A percentile compares a stretch with the other conserved stretches of the same genome.
Evolutionary conservation across 2,113 vertebrate genomes (phyloP).

Genomic region (Tachuris rubrigastra): DNA sequence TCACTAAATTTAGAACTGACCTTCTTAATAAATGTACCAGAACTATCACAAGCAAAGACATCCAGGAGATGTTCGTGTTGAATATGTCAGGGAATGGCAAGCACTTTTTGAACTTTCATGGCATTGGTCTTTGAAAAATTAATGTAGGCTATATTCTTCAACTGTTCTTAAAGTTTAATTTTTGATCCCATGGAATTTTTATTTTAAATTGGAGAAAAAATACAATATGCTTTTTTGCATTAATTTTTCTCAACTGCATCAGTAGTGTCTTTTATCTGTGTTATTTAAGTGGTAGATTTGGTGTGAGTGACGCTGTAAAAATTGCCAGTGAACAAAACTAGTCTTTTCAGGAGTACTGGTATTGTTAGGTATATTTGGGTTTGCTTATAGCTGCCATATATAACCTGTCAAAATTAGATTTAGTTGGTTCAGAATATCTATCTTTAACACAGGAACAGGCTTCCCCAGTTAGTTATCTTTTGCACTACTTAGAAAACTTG

Average conservation of each 20-base stretch:
- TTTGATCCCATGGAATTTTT: neutral
- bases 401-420: neutral
- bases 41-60: constrained; percentile 25
- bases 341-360: neutral
- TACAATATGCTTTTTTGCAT: neutral
- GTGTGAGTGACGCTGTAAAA: neutral
- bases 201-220: neutral
- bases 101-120: neutral
- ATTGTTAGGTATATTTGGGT: neutral
- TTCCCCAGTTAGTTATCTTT: neutral
- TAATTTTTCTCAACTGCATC: neutral
- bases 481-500: neutral
- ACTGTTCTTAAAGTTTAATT: neutral
- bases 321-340: neutral
- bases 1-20: constrained; percentile 62
- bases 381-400: neutral
- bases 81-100: neutral
- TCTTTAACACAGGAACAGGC: neutral
- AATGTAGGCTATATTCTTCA: neutral
- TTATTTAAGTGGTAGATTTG: neutral
- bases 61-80: constrained; percentile 8
- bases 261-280: neutral
- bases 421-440: neutral
- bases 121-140: neutral
- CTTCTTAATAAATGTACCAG: constrained; percentile 60